Conservation (phyloP, 2,797 vertebrate genomes). For the Prunella strophiata region DNA sequence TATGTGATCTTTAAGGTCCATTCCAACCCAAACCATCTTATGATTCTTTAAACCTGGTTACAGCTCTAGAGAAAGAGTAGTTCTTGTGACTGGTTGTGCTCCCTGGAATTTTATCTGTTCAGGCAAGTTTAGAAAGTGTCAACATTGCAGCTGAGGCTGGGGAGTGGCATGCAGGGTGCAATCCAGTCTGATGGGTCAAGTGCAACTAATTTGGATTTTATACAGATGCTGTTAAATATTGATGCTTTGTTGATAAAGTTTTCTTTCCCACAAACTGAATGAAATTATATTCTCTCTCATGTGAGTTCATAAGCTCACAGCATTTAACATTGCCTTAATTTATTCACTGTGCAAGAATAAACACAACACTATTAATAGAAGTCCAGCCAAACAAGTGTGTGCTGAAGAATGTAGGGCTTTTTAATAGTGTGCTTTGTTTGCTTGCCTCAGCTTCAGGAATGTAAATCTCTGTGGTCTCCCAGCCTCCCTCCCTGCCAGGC, state of each 20-base stretch:
- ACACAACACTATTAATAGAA: constrained; percentile 53
- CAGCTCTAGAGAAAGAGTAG: not conserved
- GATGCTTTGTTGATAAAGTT: not conserved
- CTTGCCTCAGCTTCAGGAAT: constrained; percentile 59
- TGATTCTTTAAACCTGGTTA: not conserved
- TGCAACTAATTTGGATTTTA: not conserved
- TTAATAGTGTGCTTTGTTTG: constrained; percentile 67
- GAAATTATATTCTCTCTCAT: not conserved
- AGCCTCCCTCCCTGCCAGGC: not conserved
- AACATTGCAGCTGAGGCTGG: not conserved
- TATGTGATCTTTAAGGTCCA: not conserved
- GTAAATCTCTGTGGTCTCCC: constrained; percentile 27
- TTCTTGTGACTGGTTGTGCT: not conserved
- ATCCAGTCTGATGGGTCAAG: not conserved
- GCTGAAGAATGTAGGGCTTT: constrained; percentile 67
- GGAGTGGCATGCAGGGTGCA: not conserved
- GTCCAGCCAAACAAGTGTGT: constrained; percentile 27
- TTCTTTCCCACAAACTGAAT: not conserved
- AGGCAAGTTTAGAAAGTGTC: not conserved
- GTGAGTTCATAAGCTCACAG: not conserved
- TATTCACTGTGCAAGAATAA: constrained; percentile 46
- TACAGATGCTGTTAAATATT: not conserved
- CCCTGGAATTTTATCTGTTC: not conserved
- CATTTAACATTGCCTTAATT: constrained; percentile 28
- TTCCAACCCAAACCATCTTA: not conserved